phyloP scores from a whole-genome alignment of 2,797 vertebrate genomes.

The Poeciliopsis turneri region DNA sequence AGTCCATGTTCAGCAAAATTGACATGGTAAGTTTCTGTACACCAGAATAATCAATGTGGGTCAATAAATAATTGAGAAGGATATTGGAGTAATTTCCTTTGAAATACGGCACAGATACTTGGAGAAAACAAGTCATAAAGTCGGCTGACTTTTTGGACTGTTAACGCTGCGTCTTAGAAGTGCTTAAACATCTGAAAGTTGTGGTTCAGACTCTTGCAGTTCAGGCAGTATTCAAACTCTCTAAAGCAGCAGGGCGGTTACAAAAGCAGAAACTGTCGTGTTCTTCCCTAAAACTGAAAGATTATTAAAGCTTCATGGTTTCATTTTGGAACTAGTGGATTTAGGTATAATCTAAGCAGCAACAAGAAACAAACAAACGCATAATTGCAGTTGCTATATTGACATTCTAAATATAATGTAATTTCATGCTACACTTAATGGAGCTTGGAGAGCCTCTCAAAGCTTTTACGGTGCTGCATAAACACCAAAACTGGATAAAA shows the following conservation, averaged over 20 bases:
- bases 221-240: neutral
- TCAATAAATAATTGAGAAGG: conserved; percentile 66
- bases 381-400: neutral
- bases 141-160: neutral
- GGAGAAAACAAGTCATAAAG: conserved; percentile 11
- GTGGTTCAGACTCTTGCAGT: neutral
- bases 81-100: conserved; percentile 39
- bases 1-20: conserved; percentile 16
- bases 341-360: neutral
- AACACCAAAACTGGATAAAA: neutral
- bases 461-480: neutral
- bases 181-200: conserved; percentile 1
- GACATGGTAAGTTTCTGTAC: conserved; percentile 33
- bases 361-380: neutral
- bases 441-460: conserved; percentile 1
- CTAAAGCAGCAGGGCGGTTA: neutral
- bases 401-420: neutral
- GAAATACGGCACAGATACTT: conserved; percentile 30
- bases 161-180: neutral
- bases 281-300: neutral
- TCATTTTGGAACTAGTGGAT: neutral
- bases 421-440: neutral
- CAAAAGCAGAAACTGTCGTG: neutral
- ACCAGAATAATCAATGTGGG: conserved; percentile 41
- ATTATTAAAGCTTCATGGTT: neutral